These are phyloP conservation scores for Chamaea fasciata DNA, from an alignment of 2,113 vertebrate species.

Conservation along the genomic window DNA sequence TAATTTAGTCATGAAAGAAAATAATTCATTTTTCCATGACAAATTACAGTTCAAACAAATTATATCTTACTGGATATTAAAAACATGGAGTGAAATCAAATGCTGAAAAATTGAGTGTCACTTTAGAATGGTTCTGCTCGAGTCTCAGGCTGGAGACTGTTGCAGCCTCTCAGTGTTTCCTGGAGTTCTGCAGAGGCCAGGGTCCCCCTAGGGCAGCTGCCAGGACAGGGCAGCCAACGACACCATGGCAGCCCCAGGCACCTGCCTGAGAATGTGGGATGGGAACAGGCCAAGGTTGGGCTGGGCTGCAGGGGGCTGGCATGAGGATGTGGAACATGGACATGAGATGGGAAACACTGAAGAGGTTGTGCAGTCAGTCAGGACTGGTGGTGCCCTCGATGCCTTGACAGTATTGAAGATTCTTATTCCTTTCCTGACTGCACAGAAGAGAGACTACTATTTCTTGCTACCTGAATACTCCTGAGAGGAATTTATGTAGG, in stretches of 20 bases:
- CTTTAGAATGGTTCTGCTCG: neutral
- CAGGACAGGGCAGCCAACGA: rapidly evolving
- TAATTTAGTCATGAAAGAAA: neutral
- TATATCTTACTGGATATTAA: neutral
- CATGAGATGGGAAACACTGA: neutral
- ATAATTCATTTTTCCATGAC: neutral
- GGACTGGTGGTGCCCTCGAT: neutral
- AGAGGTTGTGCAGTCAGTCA: neutral
- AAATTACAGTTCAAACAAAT: neutral
- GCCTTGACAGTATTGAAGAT: neutral
- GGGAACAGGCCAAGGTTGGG: neutral
- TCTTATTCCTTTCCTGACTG: neutral
- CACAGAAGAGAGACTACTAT: neutral
- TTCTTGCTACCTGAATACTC: neutral
- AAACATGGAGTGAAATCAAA: neutral
- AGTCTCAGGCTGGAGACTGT: neutral
- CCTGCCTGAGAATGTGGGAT: neutral
- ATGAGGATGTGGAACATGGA: neutral
- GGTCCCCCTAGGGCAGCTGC: neutral
- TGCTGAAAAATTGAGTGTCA: neutral
- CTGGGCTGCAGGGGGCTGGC: neutral
- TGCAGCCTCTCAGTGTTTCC: neutral
- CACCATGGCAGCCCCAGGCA: rapidly evolving
- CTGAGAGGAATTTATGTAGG: rapidly evolving
- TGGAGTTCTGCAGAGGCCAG: neutral